Evolutionary conservation across 2,888 invertebrate genomes (phyloP).

Genomic region (Embidobia sp.): DNA sequence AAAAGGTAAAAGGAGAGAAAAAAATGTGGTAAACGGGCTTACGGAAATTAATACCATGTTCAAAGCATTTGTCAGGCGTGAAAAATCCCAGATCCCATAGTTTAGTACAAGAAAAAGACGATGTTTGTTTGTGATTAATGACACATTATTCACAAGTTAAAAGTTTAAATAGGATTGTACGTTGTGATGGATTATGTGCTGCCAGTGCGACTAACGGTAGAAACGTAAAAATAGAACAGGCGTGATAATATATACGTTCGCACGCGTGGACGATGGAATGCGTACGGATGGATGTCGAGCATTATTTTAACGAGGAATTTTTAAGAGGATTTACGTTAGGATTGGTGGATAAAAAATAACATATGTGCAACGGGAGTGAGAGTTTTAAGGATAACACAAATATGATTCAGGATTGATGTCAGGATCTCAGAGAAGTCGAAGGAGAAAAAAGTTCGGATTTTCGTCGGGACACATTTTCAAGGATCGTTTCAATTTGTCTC

Average conservation of each 20-base stretch:
- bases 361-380: conserved; percentile 70
- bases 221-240: conserved; percentile 54
- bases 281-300: conserved; percentile 75
- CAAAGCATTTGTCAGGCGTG: conserved; percentile 34
- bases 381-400: conserved; percentile 43
- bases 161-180: conserved; percentile 51
- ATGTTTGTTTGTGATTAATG: no score
- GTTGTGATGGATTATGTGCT: conserved; percentile 53
- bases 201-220: conserved; percentile 49
- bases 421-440: conserved; percentile 63
- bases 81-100: conserved; percentile 39
- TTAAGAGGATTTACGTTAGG: conserved; percentile 72
- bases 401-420: conserved; percentile 44
- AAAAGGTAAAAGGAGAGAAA: conserved; percentile 82
- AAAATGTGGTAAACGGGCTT: conserved; percentile 82
- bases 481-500: conserved; percentile 67
- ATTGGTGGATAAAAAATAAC: conserved; percentile 68
- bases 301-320: conserved; percentile 70
- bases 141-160: conserved; percentile 42
- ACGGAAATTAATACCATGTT: no score
- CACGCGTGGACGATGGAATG: conserved; percentile 75
- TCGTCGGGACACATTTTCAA: conserved; percentile 73
- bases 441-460: conserved; percentile 68
- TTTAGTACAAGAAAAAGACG: conserved; percentile 30
- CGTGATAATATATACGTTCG: conserved; percentile 78